Evolutionary conservation across 2,797 vertebrate species (phyloP), one percentile per base, ranked within the genome.

Genomic region (Sarcophilus harrisii): DNA sequence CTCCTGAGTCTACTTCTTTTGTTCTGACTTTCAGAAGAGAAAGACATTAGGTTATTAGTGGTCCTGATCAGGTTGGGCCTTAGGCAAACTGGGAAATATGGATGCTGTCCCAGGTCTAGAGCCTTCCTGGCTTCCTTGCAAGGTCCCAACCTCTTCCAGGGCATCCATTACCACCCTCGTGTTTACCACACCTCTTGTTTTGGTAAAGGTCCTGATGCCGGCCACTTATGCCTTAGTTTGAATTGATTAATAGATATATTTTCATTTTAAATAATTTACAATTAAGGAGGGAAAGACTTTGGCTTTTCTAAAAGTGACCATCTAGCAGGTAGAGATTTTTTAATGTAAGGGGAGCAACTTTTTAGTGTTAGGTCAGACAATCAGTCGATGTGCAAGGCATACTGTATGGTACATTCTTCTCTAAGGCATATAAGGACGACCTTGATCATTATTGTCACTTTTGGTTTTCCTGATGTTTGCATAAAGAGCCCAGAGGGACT

Each of bases 221-320:
- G 95, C 57, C 55, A 3, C 91, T 94, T 90, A 94, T 60, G 38
- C 11, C 55, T 90, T 30, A 18, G 90, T 87, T 87, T 45, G 92
- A 93, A 92, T 30, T 89, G 59, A 92, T 97, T 94, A 91, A 73
- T 93, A 94, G 96, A 66, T 93, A 94, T 96, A 58, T 92, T 87
- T 90, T 58, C 24, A 18, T 90, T 90, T 87, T 49, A 87, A 87
- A 87, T 87, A 49, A 49, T 49, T 87, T 87, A 73, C 38, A 87
- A 49, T 27, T 49, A 87, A 87, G 38, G 38, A 87, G 49, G 38
- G 21, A 27, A 87, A 49, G 0, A 49, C 24, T 81, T 45, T 27
- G 18, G 38, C 21, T 87, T 49, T 49, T 87, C n/a, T 45, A 81
- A 81, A 81, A 49, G 38, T 87, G 73, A 49, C 24, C 38, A 87